Evolutionary conservation across 64 coral and sea anemone species (phyloP), one percentile per base, ranked within the genome.

Genomic region (Hydrozoanthus tunicans): DNA sequence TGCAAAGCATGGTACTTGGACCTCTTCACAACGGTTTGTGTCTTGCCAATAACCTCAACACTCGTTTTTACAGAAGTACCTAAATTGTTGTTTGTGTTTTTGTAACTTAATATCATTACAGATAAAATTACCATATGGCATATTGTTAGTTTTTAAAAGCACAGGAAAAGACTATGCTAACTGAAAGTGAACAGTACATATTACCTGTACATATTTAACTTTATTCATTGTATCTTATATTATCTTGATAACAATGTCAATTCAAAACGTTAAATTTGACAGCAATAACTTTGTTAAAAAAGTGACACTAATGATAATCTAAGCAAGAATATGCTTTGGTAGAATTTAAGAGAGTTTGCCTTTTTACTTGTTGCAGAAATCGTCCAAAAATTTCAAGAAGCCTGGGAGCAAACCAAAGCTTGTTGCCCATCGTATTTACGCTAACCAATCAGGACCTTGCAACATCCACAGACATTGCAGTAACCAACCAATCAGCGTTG

Each of bases 381-480:
- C 20, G 84, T 88, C 15, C 56, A 17, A 11, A 73, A 58, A 56
- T 88, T 88, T 59, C n/a, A 88, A 43, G 84, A 51, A 59, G 69
- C 84, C 54, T 88, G 84, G 84, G 84, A 88, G 51, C 84, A 88
- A 71, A 24, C 67, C 24, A 88, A 88, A 88, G 23, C 11, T 20
- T 88, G 69, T 5, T 88, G 84, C 53, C 53, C 84, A 5, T 88
- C 69, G 55, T 88, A 88, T 59, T 55, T 88, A 70, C 84, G 84
- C 61, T 88, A 26, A 88, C 54, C 59, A 61, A 9, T 51, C 12
- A 63, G 59, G 66, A 69, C 5, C 4, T 43, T 43, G 32, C 32
- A 43, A 43, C 32, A 43, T 43, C 32, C 32, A 43, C 32, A 43
- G 32, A 43, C 32, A 43, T 2, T 43, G 32, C 32, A 43, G 32